phyloP scores from a whole-genome alignment of 2,113 vertebrate species.

The Daubentonia madagascariensis region DNA sequence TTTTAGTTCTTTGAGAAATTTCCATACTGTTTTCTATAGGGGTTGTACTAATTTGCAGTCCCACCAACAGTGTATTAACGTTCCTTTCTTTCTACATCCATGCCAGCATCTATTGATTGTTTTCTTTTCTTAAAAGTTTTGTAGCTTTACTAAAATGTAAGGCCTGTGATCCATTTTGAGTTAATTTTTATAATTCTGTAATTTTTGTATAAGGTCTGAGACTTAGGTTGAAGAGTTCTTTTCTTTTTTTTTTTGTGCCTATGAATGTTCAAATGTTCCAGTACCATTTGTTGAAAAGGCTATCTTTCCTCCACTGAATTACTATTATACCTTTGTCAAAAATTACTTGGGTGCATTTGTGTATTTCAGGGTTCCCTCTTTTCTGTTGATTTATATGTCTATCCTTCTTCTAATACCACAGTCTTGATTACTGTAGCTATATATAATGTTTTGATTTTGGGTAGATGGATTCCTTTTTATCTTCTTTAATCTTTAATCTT shows the following conservation, averaged over 20 bases:
- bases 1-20: too few relatives aligned
- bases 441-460: neutral
- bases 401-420: neutral
- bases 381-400: neutral
- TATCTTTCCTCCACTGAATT: neutral
- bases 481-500: neutral
- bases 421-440: neutral
- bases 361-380: neutral
- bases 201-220: neutral
- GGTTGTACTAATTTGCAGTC: too few relatives aligned
- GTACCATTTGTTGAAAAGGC: neutral
- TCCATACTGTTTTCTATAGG: too few relatives aligned
- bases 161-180: neutral
- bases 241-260: neutral
- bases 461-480: neutral
- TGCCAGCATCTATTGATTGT: neutral
- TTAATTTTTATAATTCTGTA: neutral
- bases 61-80: too few relatives aligned
- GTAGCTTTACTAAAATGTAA: neutral
- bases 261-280: neutral
- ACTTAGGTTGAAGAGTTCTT: neutral
- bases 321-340: neutral
- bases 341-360: neutral
- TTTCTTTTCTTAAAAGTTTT: neutral
- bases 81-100: too few relatives aligned